Evolutionary conservation across 2,888 invertebrate genomes (phyloP).

Genomic region (Apeira syringaria): DNA sequence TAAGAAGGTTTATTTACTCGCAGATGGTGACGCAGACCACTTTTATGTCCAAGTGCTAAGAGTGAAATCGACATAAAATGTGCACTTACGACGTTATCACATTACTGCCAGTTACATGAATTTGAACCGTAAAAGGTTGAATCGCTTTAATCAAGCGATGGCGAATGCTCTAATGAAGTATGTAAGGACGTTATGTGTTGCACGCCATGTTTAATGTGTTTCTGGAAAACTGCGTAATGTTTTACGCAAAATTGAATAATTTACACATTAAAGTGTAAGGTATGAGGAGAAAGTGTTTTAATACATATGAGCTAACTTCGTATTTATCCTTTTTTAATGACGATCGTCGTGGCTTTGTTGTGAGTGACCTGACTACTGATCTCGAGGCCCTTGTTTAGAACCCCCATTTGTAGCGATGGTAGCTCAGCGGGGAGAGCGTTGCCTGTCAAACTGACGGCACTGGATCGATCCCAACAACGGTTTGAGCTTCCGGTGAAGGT

Average conservation of each 20-base stretch:
- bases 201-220: conserved; percentile 4
- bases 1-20: no score
- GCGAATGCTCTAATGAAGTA: conserved; percentile 26
- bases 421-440: no score
- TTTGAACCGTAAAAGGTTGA: conserved; percentile 25
- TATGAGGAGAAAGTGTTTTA: no score
- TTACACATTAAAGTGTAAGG: conserved; percentile 3
- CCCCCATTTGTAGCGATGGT: no score
- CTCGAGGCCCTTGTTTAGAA: no score
- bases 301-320: no score
- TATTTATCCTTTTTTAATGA: no score
- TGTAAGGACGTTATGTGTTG: conserved; percentile 22
- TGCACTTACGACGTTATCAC: not conserved
- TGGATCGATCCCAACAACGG: no score
- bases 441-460: no score
- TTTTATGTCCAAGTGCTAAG: conserved; percentile 5
- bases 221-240: conserved; percentile 5
- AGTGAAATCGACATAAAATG: conserved; percentile 1
- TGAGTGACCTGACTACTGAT: no score
- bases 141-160: conserved; percentile 16
- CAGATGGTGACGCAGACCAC: not conserved
- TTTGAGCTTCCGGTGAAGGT: no score
- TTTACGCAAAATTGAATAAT: conserved; percentile 1
- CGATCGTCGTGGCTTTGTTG: no score
- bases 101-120: conserved; percentile 14